Evolutionary conservation across 2,797 vertebrate genomes (phyloP), one percentile per base, ranked within the genome.

Genomic region (Karalla daura): DNA sequence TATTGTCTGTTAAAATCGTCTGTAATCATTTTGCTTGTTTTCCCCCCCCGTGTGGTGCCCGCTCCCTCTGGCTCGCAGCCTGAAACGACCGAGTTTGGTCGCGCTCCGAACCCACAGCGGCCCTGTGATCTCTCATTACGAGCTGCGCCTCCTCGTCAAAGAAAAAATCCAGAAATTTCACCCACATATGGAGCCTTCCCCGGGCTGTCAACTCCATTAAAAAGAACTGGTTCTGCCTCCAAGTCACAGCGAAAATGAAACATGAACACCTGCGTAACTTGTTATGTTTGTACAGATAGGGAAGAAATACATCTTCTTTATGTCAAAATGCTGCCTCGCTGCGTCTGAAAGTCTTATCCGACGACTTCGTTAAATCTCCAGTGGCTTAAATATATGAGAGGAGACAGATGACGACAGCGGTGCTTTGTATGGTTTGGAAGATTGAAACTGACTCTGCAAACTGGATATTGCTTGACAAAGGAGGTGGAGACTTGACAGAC

Each of bases 111-210:
- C 49, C 27, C 30, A 44, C 40, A 8, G 54, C 71, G 28, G 61
- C 10, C 40, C 47, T 78, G 63, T 81, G 74, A 85, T 86, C 74
- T 81, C 62, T 79, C 62, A 74, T 83, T 74, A 63, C 56, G 2
- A 52, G 43, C 77, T 69, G 71, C 66, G 76, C 71, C 70, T 85
- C 61, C 5, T 13, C 33, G 40, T 76, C 63, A 80, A 78, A 74
- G 59, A 49, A 56, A 47, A 45, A 56, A 47, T 53, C 27, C 46
- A 62, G 46, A 75, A 28, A 70, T 71, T 45, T 58, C 39, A 20
- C 10, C 43, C 39, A 52, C 80, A 74, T 64, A 63, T 72, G 43
- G 53, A 68, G 15, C 40, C 17, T 63, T 68, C 51, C 41, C 53
- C 54, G 12, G 63, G 49, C 64, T 77, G 56, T 75, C 71, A 53